Conservation (phyloP, 1,140 invertebrate genomes). For the Magallana ariakensis region DNA sequence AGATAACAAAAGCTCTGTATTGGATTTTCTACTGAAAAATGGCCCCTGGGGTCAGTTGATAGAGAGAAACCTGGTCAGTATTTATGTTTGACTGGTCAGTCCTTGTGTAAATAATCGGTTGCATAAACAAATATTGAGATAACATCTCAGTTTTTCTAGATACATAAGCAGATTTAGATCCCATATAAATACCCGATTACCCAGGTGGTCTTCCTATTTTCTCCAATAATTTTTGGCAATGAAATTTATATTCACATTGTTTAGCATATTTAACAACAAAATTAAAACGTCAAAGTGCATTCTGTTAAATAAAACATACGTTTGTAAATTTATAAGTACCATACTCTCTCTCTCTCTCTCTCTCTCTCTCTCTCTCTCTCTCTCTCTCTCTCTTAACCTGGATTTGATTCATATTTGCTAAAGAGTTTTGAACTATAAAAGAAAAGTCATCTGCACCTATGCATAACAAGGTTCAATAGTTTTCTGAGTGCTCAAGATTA, state of each 20-base stretch:
- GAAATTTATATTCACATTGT: no score
- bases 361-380: no score
- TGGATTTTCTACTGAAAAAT: slow-evolving; percentile 16
- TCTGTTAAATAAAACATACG: no score
- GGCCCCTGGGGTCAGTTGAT: not conserved
- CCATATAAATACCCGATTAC: not conserved
- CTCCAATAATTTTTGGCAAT: no score
- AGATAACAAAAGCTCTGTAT: slow-evolving; percentile 5
- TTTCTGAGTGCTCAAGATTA: no score
- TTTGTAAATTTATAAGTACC: no score
- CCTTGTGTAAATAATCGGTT: slow-evolving; percentile 9
- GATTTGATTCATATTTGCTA: not conserved
- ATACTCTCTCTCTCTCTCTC: no score
- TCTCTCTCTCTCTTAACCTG: not conserved
- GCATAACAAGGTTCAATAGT: no score
- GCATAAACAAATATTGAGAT: slow-evolving; percentile 37
- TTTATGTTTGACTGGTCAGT: not conserved
- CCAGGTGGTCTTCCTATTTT: not conserved
- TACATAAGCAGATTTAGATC: not conserved
- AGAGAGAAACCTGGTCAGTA: not conserved
- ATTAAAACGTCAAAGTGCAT: no score
- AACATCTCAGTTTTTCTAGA: not conserved
- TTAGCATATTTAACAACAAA: no score
- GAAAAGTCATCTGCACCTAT: no score
- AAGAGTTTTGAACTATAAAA: not conserved